A percentile compares a stretch with the other conserved stretches of the same genome.
Evolutionary conservation across 2,113 vertebrate species (phyloP).

Genomic region (Blennius ocellaris): DNA sequence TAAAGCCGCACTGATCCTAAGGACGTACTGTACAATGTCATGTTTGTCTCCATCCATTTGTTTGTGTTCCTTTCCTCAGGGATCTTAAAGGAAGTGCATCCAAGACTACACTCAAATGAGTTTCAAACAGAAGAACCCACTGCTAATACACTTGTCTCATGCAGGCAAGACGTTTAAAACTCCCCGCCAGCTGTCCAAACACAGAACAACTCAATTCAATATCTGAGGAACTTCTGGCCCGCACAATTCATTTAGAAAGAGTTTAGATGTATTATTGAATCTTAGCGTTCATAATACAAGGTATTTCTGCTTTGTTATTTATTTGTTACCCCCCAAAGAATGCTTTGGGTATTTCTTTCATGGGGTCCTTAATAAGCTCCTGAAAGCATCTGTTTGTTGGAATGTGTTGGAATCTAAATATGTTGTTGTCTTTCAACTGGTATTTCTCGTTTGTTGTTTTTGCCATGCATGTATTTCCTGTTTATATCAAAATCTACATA

Average conservation of each 20-base stretch:
- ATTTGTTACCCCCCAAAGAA: conserved; percentile 7
- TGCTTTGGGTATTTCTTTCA: conserved; percentile 15
- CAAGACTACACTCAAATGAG: conserved; percentile 45
- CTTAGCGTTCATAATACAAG: conserved; percentile 45
- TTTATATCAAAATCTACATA: background rate
- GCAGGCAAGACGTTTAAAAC: conserved; percentile 57
- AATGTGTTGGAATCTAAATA: background rate
- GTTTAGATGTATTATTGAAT: conserved; percentile 40
- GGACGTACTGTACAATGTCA: conserved; percentile 37
- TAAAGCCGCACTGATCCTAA: conserved; percentile 21
- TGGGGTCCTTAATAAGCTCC: background rate
- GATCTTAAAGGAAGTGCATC: conserved; percentile 61
- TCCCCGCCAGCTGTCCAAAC: conserved; percentile 75
- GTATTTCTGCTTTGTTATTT: conserved; percentile 41
- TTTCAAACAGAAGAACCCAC: conserved; percentile 50
- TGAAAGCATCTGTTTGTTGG: background rate
- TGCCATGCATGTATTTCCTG: background rate
- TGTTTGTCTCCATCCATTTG: conserved; percentile 56
- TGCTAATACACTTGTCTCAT: conserved; percentile 54
- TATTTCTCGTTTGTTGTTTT: background rate
- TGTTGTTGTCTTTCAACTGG: conserved; percentile 1
- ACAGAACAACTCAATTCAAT: conserved; percentile 58
- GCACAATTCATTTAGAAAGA: conserved; percentile 50
- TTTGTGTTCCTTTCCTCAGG: conserved; percentile 59
- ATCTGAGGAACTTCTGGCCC: conserved; percentile 52